A percentile compares a stretch with the other conserved stretches of the same genome.
phyloP scores from a whole-genome alignment of 2,797 vertebrate genomes.

The Cossypha caffra region DNA sequence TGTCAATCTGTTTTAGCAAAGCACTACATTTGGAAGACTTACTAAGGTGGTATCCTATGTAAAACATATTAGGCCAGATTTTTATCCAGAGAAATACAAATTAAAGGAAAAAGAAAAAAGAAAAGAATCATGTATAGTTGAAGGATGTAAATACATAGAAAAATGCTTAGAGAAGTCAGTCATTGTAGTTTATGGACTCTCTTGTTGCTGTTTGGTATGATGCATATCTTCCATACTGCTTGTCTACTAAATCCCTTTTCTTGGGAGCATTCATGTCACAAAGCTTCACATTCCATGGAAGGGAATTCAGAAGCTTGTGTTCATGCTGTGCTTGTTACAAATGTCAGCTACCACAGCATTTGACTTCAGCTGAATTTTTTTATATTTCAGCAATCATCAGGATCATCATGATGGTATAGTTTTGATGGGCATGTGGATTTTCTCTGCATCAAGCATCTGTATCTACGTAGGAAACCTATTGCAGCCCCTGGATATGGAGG shows the following conservation, averaged over 20 bases:
- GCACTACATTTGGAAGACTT: neutral
- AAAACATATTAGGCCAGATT: neutral
- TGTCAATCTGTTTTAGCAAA: neutral
- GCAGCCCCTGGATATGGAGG: neutral
- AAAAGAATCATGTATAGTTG: neutral
- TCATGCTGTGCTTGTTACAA: neutral
- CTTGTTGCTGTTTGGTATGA: neutral
- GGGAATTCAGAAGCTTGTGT: neutral
- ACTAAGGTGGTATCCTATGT: neutral
- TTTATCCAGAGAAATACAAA: neutral
- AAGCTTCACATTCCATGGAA: no score
- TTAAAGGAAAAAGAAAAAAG: neutral
- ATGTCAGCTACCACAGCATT: neutral
- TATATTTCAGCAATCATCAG: neutral
- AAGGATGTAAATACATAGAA: neutral
- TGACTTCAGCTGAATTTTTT: neutral
- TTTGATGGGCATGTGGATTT: neutral
- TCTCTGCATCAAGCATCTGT: neutral
- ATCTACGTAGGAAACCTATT: neutral
- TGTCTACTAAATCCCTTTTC: neutral
- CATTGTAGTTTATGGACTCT: neutral
- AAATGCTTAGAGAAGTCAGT: neutral
- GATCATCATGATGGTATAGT: neutral
- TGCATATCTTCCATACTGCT: neutral
- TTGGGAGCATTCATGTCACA: neutral